Base-by-base conservation (phyloP, 2,797 vertebrate genomes). In the Gouania willdenowi region DNA sequence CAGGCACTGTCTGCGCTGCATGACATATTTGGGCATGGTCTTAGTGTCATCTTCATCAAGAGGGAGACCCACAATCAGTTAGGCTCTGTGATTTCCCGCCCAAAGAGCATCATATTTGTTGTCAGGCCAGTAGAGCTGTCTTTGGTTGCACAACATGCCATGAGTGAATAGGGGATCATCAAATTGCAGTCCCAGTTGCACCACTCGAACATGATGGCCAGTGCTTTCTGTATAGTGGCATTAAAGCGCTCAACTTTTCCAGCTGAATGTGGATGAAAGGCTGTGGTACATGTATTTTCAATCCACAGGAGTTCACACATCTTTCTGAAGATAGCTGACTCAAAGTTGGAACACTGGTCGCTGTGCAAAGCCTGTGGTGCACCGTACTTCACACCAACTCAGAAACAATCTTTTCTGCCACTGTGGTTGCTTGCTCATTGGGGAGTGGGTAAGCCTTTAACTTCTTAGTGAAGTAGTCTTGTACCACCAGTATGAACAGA, bases 131-230 rank as follows among this genome's bases (percentile, higher is more conserved):
- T 27, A 14, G 36, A 39, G 3, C 20, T 21, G 6, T 51, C 45
- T 18, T 36, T 47, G 8, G 41, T 52, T 1, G 52, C 49, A 1
- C 48, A 1, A 5, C 10, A 8, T 2, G 6, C 43, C 48, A 57
- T 65, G 8, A 60, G 25, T 1, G 56, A 35, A n/a, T 35, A 66
- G 1, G 39, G 31, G 10, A 28, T 38, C 56, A 67, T 57, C 1
- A 61, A 0, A 5, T 48, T 38, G 48, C 52, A 59, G 20, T 71
- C 57, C 44, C 56, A 53, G n/a, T n/a, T n/a, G n/a, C n/a, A n/a
- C n/a, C n/a, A n/a, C n/a, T n/a, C n/a, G n/a, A n/a, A n/a, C n/a
- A n/a, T n/a, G n/a, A n/a, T n/a, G n/a, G n/a, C n/a, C n/a, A n/a
- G n/a, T n/a, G n/a, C n/a, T n/a, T n/a, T n/a, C n/a, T n/a, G n/a